A percentile compares a stretch with the other conserved stretches of the same genome.
These are phyloP conservation scores for Acanthurus tractus DNA, from an alignment of 2,797 vertebrate species.

Conservation along the genomic window DNA sequence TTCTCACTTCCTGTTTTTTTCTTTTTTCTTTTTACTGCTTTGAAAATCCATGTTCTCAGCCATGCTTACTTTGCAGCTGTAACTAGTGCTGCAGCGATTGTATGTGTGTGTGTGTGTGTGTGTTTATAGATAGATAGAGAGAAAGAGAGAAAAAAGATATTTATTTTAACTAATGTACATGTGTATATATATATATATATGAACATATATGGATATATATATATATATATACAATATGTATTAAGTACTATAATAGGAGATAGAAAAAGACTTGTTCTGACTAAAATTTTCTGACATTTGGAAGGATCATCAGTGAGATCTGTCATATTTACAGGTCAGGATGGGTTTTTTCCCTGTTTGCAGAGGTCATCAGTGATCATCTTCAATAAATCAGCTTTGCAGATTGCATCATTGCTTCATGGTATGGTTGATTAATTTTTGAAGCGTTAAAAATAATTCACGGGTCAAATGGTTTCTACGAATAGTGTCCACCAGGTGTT, in stretches of 20 bases:
- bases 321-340: constrained; percentile 56
- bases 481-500: constrained; percentile 65
- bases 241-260: neutral
- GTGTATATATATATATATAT: no score
- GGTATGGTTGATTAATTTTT: constrained; percentile 41
- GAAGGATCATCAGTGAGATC: constrained; percentile 51
- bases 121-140: neutral
- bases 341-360: constrained; percentile 59
- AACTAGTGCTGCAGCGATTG: no score
- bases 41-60: constrained; percentile 80
- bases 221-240: no score
- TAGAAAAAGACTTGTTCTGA: constrained; percentile 31
- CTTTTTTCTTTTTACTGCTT: constrained; percentile 63
- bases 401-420: constrained; percentile 29
- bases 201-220: no score
- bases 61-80: constrained; percentile 71
- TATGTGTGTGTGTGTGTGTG: no score
- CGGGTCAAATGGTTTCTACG: constrained; percentile 57
- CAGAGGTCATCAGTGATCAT: constrained; percentile 67
- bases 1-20: constrained; percentile 91
- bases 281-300: constrained; percentile 53
- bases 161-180: no score
- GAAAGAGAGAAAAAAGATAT: neutral
- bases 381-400: constrained; percentile 14
- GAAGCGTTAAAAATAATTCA: constrained; percentile 30